Evolutionary conservation across 2,797 vertebrate species (phyloP), one percentile per base, ranked within the genome.

Genomic region (Gambelia wislizenii): DNA sequence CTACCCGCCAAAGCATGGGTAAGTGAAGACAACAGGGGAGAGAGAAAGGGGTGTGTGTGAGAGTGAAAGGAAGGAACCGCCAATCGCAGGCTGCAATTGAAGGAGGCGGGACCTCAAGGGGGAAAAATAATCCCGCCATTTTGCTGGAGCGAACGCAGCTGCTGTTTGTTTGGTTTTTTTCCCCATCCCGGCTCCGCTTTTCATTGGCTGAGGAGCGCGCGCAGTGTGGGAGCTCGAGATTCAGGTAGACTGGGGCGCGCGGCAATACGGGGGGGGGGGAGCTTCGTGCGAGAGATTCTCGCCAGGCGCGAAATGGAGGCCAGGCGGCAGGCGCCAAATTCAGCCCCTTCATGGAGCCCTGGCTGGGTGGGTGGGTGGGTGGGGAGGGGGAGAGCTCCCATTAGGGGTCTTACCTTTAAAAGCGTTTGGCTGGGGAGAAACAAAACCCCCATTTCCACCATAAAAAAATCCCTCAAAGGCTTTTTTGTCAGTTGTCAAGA

Each of bases 131-230:
- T 22, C 3, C 76, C 8, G 49, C 47, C 39, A 12, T n/a, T 83
- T 64, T 16, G 20, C 3, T 12, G 3, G 0, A 1, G 20, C 0
- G 8, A 7, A 14, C 16, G 27, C 12, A 39, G n/a, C n/a, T n/a
- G n/a, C n/a, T n/a, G n/a, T n/a, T n/a, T n/a, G n/a, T n/a, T 0
- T 3, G 42, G n/a, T 8, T 6, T 14, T n/a, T 74, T 25, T 22
- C 1, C 39, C n/a, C n/a, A n/a, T 12, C 4, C n/a, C 18, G 44
- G 33, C 27, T 14, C 47, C n/a, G 56, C 36, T 36, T 54, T 12
- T 39, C 2, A 18, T 30, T 20, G 30, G 75, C 1, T 13, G 74
- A 5, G 1, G 74, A 1, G 22, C 7, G 13, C 20, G 75, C 42
- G 33, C 20, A 4, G 20, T 3, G 33, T 4, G 69, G n/a, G 54